A percentile compares a stretch with the other conserved stretches of the same genome.
Conservation (phyloP, 1,140 invertebrate species). For the Choristoneura fumiferana region DNA sequence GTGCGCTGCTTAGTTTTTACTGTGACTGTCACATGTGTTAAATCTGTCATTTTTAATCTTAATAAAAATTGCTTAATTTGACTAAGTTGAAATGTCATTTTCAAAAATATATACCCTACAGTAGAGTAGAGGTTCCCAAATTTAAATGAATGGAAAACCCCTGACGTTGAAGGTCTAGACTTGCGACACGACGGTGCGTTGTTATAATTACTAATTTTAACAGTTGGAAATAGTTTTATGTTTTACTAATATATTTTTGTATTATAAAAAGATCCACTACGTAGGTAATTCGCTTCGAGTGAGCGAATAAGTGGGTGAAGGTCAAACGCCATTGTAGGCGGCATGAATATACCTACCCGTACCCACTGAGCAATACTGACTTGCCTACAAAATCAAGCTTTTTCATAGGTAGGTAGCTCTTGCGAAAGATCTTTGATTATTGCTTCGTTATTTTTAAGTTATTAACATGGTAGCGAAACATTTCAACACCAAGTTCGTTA, state of each 20-base stretch:
- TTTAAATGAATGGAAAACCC: no score
- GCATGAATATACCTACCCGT: constrained; percentile 31
- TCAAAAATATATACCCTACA: no score
- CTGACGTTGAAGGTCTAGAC: no score
- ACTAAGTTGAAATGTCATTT: no score
- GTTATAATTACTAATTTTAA: no score
- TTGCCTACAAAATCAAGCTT: constrained; percentile 16
- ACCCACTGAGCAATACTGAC: constrained; percentile 33
- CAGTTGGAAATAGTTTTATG: no score
- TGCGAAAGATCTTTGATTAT: constrained; percentile 9
- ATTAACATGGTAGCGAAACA: not conserved
- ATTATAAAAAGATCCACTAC: constrained; percentile 64
- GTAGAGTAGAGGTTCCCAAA: no score
- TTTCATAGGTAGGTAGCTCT: constrained; percentile 7
- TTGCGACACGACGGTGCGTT: no score
- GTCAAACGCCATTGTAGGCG: constrained; percentile 64
- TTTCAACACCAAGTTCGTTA: not conserved
- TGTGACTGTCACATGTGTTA: no score
- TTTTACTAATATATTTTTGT: constrained; percentile 10
- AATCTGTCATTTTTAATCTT: no score
- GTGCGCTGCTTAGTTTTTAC: no score
- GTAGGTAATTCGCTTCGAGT: constrained; percentile 55
- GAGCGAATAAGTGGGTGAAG: constrained; percentile 71
- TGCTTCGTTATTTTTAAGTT: not conserved
- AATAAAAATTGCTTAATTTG: no score